Evolutionary conservation across 2,797 vertebrate genomes (phyloP), one percentile per base, ranked within the genome.

Genomic region (Anabacerthia variegaticeps): DNA sequence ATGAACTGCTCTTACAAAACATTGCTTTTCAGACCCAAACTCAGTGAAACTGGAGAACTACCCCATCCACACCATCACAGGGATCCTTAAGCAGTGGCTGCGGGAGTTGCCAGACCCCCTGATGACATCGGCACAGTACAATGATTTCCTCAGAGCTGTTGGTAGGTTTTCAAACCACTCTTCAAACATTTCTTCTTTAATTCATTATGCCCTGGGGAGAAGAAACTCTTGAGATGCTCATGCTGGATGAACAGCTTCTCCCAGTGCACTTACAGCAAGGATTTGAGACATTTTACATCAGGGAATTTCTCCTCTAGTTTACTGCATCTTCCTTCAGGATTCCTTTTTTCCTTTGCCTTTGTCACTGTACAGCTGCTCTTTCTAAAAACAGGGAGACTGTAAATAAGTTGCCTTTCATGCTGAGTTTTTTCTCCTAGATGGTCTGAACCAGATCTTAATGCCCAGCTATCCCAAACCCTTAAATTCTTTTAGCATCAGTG

Each of bases 21-120:
- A 6, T 76, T 46, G 69, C 15, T 65, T 92, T 76, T 6, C 88
- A 99, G 99, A 99, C 69, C 99, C 99, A 17, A 93, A 97, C 4
- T 86, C 95, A 0, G 98, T 99, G 78, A 98, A 98, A 93, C 98
- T 99, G 59, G 99, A 99, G 77, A 99, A 99, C 84, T 99, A 99
- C 84, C 99, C 99, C 85, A 99, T 99, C 96, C 99, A 99, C 85
- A 99, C 99, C 3, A 98, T 99, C 89, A 99, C 99, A 0, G 99
- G 99, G 12, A 98, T 99, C 95, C 98, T 99, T 23, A 99, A 99
- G 92, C 99, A 99, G 94, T 99, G 99, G 99, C 96, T 99, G 18
- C 97, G 99, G 71, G 99, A 99, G 85, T 96, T 99, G 32, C 99
- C 99, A 0, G 99, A 99, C 73, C 99, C 99, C 1, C 98, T 99